Conservation (phyloP, 2,113 vertebrate genomes). For the Spizaetus ornatus region DNA sequence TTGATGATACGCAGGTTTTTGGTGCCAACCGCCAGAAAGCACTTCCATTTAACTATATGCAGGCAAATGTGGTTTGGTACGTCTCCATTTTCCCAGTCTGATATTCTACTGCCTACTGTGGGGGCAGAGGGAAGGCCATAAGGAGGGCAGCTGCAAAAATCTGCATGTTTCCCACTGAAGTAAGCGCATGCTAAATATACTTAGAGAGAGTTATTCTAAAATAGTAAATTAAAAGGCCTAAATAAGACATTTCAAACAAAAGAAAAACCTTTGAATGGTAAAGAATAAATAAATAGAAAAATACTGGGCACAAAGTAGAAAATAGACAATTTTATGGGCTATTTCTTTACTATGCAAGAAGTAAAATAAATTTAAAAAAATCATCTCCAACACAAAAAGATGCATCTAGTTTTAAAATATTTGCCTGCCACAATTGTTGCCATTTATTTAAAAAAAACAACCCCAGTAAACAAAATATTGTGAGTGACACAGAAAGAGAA, state of each 20-base stretch:
- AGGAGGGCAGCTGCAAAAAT: slow-evolving; percentile 62
- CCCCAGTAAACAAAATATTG: background rate
- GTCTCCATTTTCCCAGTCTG: slow-evolving; percentile 37
- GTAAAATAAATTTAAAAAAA: background rate
- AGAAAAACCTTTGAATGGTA: background rate
- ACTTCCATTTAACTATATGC: background rate
- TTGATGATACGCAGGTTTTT: background rate
- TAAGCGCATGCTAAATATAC: slow-evolving; percentile 49
- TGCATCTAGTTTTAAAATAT: background rate
- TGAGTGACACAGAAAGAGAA: background rate
- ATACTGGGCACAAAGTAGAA: background rate
- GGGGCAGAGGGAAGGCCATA: slow-evolving; percentile 63
- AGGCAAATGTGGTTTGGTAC: slow-evolving; percentile 8
- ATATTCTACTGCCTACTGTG: slow-evolving; percentile 50
- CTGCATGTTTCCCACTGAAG: slow-evolving; percentile 56
- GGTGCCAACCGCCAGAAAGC: background rate
- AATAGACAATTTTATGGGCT: background rate
- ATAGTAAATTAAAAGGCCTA: slow-evolving; percentile 39
- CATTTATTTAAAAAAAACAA: background rate
- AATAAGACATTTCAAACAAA: slow-evolving; percentile 44
- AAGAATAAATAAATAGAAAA: background rate
- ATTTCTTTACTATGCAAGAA: background rate
- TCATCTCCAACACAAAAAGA: background rate
- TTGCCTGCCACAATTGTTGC: background rate
- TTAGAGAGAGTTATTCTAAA: slow-evolving; percentile 18